Base-by-base conservation (phyloP, 2,888 invertebrate genomes). In the Polietes domitor region DNA sequence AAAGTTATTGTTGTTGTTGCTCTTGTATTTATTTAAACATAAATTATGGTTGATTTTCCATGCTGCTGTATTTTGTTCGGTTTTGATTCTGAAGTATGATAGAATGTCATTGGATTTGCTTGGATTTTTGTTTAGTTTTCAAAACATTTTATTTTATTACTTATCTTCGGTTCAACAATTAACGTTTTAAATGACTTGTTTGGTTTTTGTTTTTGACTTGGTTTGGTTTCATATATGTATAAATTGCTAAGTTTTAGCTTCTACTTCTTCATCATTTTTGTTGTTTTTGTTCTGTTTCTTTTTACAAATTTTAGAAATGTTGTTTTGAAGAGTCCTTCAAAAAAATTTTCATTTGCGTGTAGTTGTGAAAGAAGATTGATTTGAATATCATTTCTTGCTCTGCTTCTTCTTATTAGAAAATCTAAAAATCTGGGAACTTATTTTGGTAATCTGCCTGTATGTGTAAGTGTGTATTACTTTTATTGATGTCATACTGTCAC, bases 151-250 rank as follows among this genome's bases (percentile, higher is more conserved):
- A 37, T 12, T 72, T 55, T 50, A 21, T 9, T 72, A n/a, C n/a
- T n/a, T n/a, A n/a, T n/a, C n/a, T 50, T 73, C 10, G 2, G 74
- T 63, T 76, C 32, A 82, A 82, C 82, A 85, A 80, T 77, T 72
- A 85, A 85, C 77, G 75, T 71, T 71, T 82, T 74, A 47, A 61
- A 77, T 32, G 28, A 26, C 72, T 77, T 77, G n/a, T 76, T 53
- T 74, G 41, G 41, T 70, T 37, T 70, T 75, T 53, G 26, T 53
- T 75, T 74, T 58, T 43, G 21, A 32, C 63, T 63, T 55, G 28
- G 63, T 70, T 65, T 78, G 79, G 47, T 53, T 55, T 79, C 71
- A 72, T 61, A 24, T 41, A 73, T n/a, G n/a, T n/a, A 24, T 41
- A 73, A 50, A 58, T 53, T 55, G 12, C n/a, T n/a, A n/a, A n/a